Base-by-base conservation (phyloP, 1,140 invertebrate genomes). In the Onthophagus taurus region DNA sequence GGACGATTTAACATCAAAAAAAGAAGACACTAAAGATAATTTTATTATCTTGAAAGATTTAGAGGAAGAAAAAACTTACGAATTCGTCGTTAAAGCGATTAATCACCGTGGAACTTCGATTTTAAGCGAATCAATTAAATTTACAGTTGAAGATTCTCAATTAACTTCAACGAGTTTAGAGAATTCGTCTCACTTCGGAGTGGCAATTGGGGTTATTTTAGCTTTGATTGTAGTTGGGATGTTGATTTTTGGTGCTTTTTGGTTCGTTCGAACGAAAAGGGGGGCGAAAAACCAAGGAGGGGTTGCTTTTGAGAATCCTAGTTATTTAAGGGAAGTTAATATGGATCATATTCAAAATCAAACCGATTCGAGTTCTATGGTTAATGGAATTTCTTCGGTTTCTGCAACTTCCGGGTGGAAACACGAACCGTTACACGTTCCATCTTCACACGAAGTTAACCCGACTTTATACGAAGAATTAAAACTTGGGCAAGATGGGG, bases 261-360 rank as follows among this genome's bases (percentile, higher is more conserved):
- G 81, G 60, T 78, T 83, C 53, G 71, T 82, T 49, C 71, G 79
- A 42, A 75, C 74, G 21, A 75, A 71, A 55, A 63, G 72, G 56
- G 68, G 74, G 20, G 66, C 68, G 41, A 75, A 75, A 47, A 66
- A 72, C 14, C 69, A 72, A 48, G 74, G 76, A 38, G 82, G 81
- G 14, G 82, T 88, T 35, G 83, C 84, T 3, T 89, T 89, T 60
- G 85, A 87, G 60, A 89, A 89, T 68, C 85, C 85, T 1, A 85
- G 82, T 53, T 89, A 89, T 62, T 72, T 86, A 41, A 71, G 83
- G 47, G 84, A 83, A 58, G 72, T 81, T 24, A 79, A 80, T 61
- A 75, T 79, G 64, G 81, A 84, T 52, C 74, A 77, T 54, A 72
- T 77, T 43, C 73, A n/a, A n/a, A n/a, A n/a, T n/a, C n/a, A n/a